Evolutionary conservation across 1,140 invertebrate genomes (phyloP), one percentile per base, ranked within the genome.

Genomic region (Drosophila melanica): DNA sequence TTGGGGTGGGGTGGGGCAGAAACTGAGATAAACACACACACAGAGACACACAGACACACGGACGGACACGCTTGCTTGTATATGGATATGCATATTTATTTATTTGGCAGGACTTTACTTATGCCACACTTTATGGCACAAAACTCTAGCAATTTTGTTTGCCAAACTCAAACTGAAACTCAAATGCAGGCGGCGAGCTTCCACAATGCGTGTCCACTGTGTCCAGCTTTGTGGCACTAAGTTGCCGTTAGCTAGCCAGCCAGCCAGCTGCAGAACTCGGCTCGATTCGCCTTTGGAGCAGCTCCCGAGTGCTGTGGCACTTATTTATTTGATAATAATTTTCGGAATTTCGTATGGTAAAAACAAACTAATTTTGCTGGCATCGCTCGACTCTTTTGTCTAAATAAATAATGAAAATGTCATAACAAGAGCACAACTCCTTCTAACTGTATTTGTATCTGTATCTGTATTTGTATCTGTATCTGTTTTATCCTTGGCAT

Each of bases 341-440:
- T 79, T 87, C 53, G 48, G 59, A 67, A 64, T 71, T 68, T 75
- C 70, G 48, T 41, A 23, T 8, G 54, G 33, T 23, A 47, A 86
- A 80, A 87, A 68, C 79, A 87, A 87, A 86, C 79, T 81, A 79
- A 79, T 89, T 82, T 72, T 64, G 54, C 58, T 55, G 58, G 65
- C 42, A 57, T 10, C 33, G 33, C 8, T 35, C 69, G 73, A 82
- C 79, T 79, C 81, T 73, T 82, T 82, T 79, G 75, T 82, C 79
- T 73, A 82, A 76, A 87, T 82, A 87, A 87, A 87, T 87, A 89
- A 89, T 87, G 79, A 89, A 87, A 82, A 87, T 87, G 84, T 86
- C 84, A 87, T 86, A 87, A 82, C 74, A 81, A 77, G 64, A 50
- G 20, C 27, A 51, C 48, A 53, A 18, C 30, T 53, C 44, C n/a